A percentile compares a stretch with the other conserved stretches of the same genome.
These are phyloP conservation scores for Pteromalus puparum DNA, from an alignment of 1,140 invertebrate species.

Conservation along the genomic window DNA sequence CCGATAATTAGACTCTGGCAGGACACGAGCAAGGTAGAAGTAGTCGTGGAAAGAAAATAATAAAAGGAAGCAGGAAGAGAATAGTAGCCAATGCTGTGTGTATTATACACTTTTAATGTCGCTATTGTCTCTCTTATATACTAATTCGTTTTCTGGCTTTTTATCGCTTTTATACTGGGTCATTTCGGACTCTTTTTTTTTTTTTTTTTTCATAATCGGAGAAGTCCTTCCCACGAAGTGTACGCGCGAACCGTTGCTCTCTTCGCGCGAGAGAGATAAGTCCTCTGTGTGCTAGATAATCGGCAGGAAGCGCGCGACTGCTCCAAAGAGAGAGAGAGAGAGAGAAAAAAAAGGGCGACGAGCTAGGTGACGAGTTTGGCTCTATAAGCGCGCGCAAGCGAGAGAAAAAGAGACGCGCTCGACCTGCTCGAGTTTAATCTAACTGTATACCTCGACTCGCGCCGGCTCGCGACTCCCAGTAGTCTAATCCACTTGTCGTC, in stretches of 20 bases:
- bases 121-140: background rate
- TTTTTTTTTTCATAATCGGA: too few species aligned
- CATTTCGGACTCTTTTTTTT: background rate
- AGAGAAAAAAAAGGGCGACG: background rate
- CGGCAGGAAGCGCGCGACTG: background rate
- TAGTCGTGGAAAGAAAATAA: background rate
- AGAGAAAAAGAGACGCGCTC: constrained; percentile 18
- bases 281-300: background rate
- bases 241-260: too few species aligned
- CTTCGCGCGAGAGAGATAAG: background rate
- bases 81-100: too few species aligned
- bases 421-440: constrained; percentile 68
- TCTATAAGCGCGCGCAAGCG: background rate
- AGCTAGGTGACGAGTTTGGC: constrained; percentile 16
- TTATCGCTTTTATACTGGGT: background rate
- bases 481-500: constrained; percentile 45
- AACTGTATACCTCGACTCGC: constrained; percentile 64
- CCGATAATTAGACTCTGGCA: background rate
- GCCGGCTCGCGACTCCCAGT: constrained; percentile 17
- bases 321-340: background rate
- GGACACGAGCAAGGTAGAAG: background rate
- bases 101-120: background rate
- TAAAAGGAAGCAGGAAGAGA: background rate
- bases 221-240: background rate
- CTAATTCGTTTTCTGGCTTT: too few species aligned